These are phyloP conservation scores for Microctonus aethiopoides DNA, from an alignment of 2,888 invertebrate genomes.

Conservation along the genomic window DNA sequence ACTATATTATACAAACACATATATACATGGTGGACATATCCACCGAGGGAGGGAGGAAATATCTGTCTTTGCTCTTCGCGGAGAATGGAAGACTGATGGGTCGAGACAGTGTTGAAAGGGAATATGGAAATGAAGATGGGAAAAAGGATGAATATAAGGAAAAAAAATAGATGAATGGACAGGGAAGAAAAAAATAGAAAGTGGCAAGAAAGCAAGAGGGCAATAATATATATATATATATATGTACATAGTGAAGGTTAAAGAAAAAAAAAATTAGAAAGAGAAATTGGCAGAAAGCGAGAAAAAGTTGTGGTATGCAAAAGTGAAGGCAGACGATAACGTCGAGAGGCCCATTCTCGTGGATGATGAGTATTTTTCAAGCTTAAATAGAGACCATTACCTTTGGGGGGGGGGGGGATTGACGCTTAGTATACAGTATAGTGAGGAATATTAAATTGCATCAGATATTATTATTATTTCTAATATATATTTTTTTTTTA, in stretches of 20 bases:
- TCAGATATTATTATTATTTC: conserved; percentile 10
- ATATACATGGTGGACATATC: conserved; percentile 28
- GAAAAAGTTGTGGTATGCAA: conserved; percentile 31
- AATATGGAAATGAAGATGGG: neutral
- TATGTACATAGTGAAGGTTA: no score
- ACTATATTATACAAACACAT: neutral
- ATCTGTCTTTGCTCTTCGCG: conserved; percentile 32
- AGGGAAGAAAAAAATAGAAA: no score
- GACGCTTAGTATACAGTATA: conserved; percentile 7
- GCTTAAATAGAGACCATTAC: conserved; percentile 37
- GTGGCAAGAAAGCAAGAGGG: no score
- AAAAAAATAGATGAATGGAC: no score
- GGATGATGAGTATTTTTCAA: conserved; percentile 36
- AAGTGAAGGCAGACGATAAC: conserved; percentile 30
- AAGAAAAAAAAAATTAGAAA: conserved; percentile 33
- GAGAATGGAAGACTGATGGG: conserved; percentile 36
- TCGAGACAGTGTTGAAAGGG: conserved; percentile 22
- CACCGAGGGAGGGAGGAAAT: conserved; percentile 34
- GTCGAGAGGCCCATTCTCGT: conserved; percentile 29
- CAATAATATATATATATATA: no score
- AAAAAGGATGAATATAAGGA: no score
- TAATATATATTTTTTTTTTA: neutral
- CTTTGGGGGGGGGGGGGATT: conserved; percentile 20
- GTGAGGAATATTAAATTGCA: conserved; percentile 25
- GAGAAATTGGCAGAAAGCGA: neutral